Evolutionary conservation across 2,113 vertebrate genomes (phyloP), one percentile per base, ranked within the genome.

Genomic region (Entelurus aequoreus): DNA sequence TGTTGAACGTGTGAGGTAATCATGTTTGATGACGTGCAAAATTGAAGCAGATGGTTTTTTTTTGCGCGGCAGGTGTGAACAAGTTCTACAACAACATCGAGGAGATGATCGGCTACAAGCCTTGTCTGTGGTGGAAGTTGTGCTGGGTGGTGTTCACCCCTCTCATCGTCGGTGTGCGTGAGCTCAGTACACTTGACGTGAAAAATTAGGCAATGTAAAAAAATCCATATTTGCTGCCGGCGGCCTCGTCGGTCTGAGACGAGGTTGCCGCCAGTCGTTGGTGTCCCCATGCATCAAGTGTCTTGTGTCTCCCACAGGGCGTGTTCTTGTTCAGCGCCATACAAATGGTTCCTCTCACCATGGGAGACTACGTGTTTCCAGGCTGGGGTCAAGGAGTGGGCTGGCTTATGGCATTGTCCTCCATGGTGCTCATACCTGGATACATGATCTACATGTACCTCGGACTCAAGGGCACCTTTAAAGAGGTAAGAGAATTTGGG

Each of bases 61-160:
- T 61, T 86, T 70, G 2, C 74, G 21, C 83, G 67, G 36, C 86
- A 99, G 97, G 97, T 85, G 95, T 96, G 75, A 94, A 99, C 83
- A 94, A 94, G 77, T 99, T 99, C 90, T 98, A 98, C 55, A 94
- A 96, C 84, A 99, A 98, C 84, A 98, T 98, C 75, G 86, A 97
- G 80, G 97, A 99, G 90, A 99, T 99, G 97, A 94, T 98, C 69
- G 97, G 97, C 78, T 95, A 96, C 90, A 94, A 86, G 83, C 96
- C 96, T 15, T 97, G 95, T 82, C 75, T 98, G 83, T 98, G 97
- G 97, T 99, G 94, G 94, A 99, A 98, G 74, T 74, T 99, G 81
- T 99, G 97, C 89, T 99, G 97, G 97, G 92, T 95, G 6, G 92
- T 94, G 83, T 98, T 99, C 85, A 99, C 97, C 73, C 97, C 97